A percentile compares a stretch with the other conserved stretches of the same genome.
Evolutionary conservation across 2,113 vertebrate genomes (phyloP).

Genomic region (Lonchura striata): DNA sequence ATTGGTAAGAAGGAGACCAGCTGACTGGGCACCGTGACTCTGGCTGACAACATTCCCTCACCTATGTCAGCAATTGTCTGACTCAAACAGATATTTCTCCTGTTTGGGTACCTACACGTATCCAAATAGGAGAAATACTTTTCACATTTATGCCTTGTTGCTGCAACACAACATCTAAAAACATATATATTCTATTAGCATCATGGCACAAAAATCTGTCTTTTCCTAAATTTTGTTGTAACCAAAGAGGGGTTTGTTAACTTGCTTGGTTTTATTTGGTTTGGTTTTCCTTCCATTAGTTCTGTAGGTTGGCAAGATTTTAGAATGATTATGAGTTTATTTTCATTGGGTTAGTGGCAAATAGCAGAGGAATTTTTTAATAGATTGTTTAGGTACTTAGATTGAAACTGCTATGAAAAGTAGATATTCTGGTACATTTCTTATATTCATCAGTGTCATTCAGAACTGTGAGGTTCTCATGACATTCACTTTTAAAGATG

Average conservation of each 20-base stretch:
- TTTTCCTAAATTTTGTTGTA: conserved; percentile 33
- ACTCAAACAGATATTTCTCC: neutral
- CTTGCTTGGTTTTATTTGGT: neutral
- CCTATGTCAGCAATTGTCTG: conserved; percentile 2
- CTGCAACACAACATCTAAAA: conserved; percentile 30
- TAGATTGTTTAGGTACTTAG: neutral
- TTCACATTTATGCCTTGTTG: neutral
- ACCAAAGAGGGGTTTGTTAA: accelerated
- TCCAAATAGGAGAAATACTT: neutral
- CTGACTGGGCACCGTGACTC: neutral
- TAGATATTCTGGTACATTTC: neutral
- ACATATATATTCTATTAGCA: conserved; percentile 16
- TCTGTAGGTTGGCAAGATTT: neutral
- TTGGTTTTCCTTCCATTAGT: neutral
- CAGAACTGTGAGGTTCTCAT: neutral
- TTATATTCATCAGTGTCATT: neutral
- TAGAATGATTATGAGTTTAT: neutral
- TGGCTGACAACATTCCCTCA: neutral
- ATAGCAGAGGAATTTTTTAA: neutral
- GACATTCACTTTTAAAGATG: neutral
- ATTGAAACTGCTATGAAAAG: neutral
- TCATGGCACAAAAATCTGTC: conserved; percentile 21
- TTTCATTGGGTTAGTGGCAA: neutral
- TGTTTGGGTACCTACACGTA: neutral
- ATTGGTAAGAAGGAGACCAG: neutral